Evolutionary conservation across 2,797 vertebrate species (phyloP), one percentile per base, ranked within the genome.

Genomic region (Chrysocyon brachyurus): DNA sequence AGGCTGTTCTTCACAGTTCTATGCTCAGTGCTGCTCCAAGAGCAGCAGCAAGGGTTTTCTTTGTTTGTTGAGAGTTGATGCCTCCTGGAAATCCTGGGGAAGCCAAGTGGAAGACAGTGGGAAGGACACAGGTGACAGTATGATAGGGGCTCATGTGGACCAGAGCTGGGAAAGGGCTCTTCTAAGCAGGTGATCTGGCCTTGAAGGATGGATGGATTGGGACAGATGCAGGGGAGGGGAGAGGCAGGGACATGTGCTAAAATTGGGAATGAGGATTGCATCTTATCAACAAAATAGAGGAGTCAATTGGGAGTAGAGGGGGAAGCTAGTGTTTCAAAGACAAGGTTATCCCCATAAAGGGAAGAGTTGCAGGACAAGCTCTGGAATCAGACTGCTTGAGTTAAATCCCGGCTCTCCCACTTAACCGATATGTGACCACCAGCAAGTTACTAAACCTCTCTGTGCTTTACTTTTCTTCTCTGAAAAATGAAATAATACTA

Each of bases 401-500:
- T 91, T 64, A 93, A 85, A 49, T 73, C 49, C 52, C 73, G 56
- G 52, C 49, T 93, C 36, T 83, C 56, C 19, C 54, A 68, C 24
- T 94, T n/a, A 61, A 56, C n/a, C 24, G 19, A 73, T 91, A 6
- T 40, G 54, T 91, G 59, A 82, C 6, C 11, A 17, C 40, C 5
- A 1, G 14, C 28, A 93, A 86, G 12, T 46, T 61, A 78, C 22
- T 66, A 77, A 90, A 24, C 36, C n/a, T 89, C 70, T 46, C 46
- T 54, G 52, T 31, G 7, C 21, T 52, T 26, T 49, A 46, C 14
- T 49, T 75, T 92, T 31, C 40, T 73, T 79, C 33, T 85, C 49
- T 87, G 86, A 54, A 83, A 94, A 84, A 77, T 87, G 33, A 83
- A 49, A 90, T n/a, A 68, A 63, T 19, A 19, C 12, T 87, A 61